Percentiles rank a stretch among this genome's conserved stretches.
phyloP scores from a whole-genome alignment of 2,113 vertebrate species.

The Boulengeromyrus knoepffleri region DNA sequence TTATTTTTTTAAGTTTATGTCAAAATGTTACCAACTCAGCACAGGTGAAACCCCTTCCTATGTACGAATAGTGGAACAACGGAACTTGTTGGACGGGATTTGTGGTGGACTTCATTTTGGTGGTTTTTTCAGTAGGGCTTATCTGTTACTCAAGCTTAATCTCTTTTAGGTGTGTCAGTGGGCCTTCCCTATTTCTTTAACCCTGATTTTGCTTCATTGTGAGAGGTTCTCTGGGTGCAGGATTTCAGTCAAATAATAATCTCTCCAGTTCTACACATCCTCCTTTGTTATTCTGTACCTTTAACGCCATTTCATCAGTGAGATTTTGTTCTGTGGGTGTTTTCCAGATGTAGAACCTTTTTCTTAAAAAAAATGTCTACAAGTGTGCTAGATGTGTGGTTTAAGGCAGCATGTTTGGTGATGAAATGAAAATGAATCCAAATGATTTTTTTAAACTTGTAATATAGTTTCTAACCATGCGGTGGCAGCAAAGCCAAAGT shows the following conservation, averaged over 20 bases:
- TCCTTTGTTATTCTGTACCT: not conserved
- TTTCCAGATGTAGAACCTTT: not conserved
- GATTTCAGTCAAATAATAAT: not conserved
- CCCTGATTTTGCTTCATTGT: not conserved
- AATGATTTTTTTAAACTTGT: not conserved
- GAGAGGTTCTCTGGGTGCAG: not conserved
- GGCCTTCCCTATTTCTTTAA: not conserved
- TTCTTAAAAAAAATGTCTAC: not conserved
- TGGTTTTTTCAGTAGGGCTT: not conserved
- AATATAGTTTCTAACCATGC: constrained; percentile 31
- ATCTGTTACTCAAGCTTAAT: not conserved
- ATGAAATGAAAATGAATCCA: not conserved
- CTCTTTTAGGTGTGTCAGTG: not conserved
- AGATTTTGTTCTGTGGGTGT: not conserved
- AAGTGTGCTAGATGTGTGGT: not conserved
- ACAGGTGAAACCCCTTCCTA: not conserved
- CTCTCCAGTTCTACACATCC: not conserved
- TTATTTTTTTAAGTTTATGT: not conserved
- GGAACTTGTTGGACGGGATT: constrained; percentile 2
- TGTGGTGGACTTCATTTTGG: not conserved
- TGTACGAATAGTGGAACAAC: not conserved
- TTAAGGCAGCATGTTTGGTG: not conserved
- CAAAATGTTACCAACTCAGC: constrained; percentile 30
- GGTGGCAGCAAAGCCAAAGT: constrained; percentile 36
- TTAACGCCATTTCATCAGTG: not conserved